A percentile compares a stretch with the other conserved stretches of the same genome.
Conservation (phyloP, 2,888 invertebrate genomes). For the Laothoe populi region DNA sequence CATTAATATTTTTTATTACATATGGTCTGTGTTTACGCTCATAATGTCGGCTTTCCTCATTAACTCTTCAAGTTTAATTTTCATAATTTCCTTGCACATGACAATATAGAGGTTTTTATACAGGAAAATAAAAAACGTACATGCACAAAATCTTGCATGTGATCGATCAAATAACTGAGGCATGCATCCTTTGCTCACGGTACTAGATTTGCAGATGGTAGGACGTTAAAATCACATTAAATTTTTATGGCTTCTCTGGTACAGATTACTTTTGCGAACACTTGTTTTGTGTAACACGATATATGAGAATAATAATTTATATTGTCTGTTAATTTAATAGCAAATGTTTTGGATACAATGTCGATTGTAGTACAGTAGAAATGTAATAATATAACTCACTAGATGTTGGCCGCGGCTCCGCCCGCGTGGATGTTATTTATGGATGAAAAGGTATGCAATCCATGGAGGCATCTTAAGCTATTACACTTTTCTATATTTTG, state of each 20-base stretch:
- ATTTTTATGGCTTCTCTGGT: constrained; percentile 54
- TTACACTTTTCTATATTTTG: no score
- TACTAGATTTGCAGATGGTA: constrained; percentile 50
- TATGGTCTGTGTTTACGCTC: constrained; percentile 9
- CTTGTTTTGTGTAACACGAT: constrained; percentile 43
- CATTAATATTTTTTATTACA: constrained; percentile 11
- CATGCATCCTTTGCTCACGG: constrained; percentile 48
- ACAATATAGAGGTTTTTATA: constrained; percentile 1
- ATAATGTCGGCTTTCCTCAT: constrained; percentile 6
- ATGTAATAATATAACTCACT: no score
- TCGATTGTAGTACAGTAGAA: no score
- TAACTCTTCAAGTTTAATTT: constrained; percentile 19
- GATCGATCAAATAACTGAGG: constrained; percentile 37
- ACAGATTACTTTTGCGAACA: constrained; percentile 40
- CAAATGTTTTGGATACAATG: no score
- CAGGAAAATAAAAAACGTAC: constrained; percentile 9
- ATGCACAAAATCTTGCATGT: constrained; percentile 22
- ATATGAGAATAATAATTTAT: neutral
- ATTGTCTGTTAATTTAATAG: neutral
- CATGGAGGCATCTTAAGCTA: no score
- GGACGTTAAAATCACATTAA: constrained; percentile 46
- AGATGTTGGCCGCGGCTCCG: no score
- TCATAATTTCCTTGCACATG: constrained; percentile 14
- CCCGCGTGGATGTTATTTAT: no score
- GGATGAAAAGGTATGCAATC: no score